phyloP scores from a whole-genome alignment of 2,113 vertebrate genomes.

The Anser brachyrhynchus region DNA sequence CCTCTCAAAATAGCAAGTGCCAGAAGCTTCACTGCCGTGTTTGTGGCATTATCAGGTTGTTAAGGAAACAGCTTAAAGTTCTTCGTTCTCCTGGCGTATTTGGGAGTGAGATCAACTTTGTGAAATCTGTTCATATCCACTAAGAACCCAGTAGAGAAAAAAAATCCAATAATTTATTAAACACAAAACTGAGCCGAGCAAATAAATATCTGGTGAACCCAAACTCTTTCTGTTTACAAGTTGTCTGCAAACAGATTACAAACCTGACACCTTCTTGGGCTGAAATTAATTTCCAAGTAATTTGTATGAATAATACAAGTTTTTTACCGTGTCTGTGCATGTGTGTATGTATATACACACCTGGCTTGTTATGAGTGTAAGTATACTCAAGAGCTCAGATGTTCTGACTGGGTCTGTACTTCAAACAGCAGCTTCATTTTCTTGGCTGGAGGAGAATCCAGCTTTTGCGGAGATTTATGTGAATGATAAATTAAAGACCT shows the following conservation, averaged over 20 bases:
- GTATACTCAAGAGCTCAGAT: background rate
- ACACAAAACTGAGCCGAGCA: background rate
- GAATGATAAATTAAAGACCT: slow-evolving; percentile 13
- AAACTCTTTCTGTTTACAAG: background rate
- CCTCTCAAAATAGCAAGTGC: background rate
- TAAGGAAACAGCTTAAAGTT: background rate
- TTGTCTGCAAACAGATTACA: background rate
- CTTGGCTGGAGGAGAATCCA: background rate
- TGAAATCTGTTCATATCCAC: background rate
- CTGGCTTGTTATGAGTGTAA: background rate
- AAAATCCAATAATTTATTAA: background rate
- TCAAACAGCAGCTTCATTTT: background rate
- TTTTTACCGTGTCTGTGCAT: background rate
- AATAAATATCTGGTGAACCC: background rate
- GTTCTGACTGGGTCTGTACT: background rate
- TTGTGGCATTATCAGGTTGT: background rate
- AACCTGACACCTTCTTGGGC: background rate
- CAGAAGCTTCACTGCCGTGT: background rate
- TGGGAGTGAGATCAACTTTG: background rate
- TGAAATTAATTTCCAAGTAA: background rate
- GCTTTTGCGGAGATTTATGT: background rate
- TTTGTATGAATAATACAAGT: background rate
- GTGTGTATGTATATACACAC: background rate
- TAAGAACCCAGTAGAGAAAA: background rate
- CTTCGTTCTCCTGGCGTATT: background rate